A percentile compares a stretch with the other conserved stretches of the same genome.
Conservation (phyloP, 2,888 invertebrate species). For the Hololepta plana region DNA sequence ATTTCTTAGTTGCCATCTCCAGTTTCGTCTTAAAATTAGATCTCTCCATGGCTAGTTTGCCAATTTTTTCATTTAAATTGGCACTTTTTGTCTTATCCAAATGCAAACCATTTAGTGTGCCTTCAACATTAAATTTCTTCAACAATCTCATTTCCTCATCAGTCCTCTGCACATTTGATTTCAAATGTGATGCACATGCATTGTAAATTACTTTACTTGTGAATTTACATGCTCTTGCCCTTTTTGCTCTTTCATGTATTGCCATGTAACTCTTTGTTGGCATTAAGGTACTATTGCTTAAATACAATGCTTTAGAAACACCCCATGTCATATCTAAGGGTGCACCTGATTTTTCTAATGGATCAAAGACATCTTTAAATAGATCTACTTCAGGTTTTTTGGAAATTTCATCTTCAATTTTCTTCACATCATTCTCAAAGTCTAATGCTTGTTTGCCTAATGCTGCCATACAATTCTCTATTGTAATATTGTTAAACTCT, state of each 20-base stretch:
- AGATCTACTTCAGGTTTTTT: constrained; percentile 34
- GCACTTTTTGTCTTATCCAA: constrained; percentile 34
- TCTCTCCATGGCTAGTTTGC: constrained; percentile 37
- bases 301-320: constrained; percentile 64
- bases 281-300: constrained; percentile 63
- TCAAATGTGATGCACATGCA: constrained; percentile 37
- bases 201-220: constrained; percentile 50
- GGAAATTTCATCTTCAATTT: constrained; percentile 41
- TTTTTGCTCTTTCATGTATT: constrained; percentile 61
- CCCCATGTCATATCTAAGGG: constrained; percentile 76
- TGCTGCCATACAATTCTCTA: constrained; percentile 70
- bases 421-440: constrained; percentile 57
- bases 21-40: constrained; percentile 48
- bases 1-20: constrained; percentile 43
- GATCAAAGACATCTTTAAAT: constrained; percentile 50
- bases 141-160: constrained; percentile 53
- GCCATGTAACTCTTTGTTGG: constrained; percentile 60
- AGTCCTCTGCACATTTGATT: constrained; percentile 17
- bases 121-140: constrained; percentile 64
- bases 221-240: constrained; percentile 57
- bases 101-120: constrained; percentile 64
- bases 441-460: constrained; percentile 68
- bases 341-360: constrained; percentile 52
- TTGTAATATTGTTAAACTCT: constrained; percentile 60
- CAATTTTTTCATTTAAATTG: constrained; percentile 34